These are phyloP conservation scores for Corapipo altera DNA, from an alignment of 2,113 vertebrate genomes.

Conservation along the genomic window DNA sequence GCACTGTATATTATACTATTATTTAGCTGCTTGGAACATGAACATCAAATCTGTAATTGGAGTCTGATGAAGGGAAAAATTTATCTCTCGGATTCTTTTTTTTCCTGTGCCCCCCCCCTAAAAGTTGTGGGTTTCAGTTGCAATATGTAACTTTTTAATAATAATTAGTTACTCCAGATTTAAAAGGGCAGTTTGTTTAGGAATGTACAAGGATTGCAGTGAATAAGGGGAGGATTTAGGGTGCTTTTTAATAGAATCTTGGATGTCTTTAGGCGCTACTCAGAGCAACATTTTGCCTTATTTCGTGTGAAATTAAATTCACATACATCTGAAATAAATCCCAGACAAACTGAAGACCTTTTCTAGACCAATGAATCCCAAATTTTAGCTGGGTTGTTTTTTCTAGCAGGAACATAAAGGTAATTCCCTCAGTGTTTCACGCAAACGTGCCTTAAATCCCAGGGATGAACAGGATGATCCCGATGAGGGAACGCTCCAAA, in stretches of 20 bases:
- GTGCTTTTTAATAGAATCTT: background rate
- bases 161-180: background rate
- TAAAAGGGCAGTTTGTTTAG: background rate
- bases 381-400: background rate
- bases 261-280: background rate
- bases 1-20: background rate
- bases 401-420: fast-evolving
- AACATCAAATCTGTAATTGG: background rate
- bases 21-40: background rate
- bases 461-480: conserved; percentile 92
- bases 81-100: background rate
- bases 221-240: background rate
- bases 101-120: background rate
- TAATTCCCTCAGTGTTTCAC: background rate
- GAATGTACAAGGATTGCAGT: background rate
- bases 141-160: background rate
- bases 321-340: background rate
- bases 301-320: background rate
- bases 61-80: background rate
- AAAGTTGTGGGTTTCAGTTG: background rate
- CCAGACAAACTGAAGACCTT: background rate
- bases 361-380: background rate
- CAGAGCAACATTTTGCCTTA: background rate
- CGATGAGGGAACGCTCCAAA: conserved; percentile 87
- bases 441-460: background rate